These are phyloP conservation scores for Drosophila nasuta DNA, from an alignment of 1,140 invertebrate species.

Conservation along the genomic window DNA sequence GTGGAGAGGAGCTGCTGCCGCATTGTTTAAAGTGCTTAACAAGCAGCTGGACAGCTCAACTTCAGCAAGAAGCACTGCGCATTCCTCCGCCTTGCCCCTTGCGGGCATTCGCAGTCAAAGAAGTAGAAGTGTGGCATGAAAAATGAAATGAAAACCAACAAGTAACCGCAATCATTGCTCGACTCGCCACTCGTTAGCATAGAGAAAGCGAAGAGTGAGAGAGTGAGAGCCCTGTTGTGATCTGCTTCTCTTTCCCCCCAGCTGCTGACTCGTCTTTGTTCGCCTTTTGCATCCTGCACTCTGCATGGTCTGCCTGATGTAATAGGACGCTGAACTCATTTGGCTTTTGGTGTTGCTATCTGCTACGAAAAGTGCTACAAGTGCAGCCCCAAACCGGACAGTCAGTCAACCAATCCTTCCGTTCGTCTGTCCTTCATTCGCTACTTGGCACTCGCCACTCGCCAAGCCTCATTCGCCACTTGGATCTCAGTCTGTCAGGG, in stretches of 20 bases:
- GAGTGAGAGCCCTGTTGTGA: background rate
- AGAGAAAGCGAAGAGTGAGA: constrained; percentile 8
- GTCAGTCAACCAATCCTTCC: constrained; percentile 30
- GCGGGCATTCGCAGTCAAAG: background rate
- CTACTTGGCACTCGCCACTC: background rate
- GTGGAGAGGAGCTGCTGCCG: constrained; percentile 35
- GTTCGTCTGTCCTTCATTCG: constrained; percentile 14
- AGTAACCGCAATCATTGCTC: constrained; percentile 80
- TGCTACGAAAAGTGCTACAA: constrained; percentile 73
- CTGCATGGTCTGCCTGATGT: constrained; percentile 18
- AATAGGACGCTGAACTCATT: constrained; percentile 72
- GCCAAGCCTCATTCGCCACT: background rate
- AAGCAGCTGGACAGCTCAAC: constrained; percentile 46
- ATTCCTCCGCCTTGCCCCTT: background rate
- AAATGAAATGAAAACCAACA: constrained; percentile 80
- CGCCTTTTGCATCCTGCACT: background rate
- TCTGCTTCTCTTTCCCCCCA: background rate
- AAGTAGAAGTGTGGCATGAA: constrained; percentile 68
- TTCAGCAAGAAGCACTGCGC: background rate
- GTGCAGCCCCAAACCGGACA: constrained; percentile 38
- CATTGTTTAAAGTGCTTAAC: constrained; percentile 82
- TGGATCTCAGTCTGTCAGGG: constrained; percentile 30
- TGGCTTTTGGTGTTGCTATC: constrained; percentile 62
- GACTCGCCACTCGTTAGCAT: constrained; percentile 76
- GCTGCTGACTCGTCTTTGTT: constrained; percentile 23